Evolutionary conservation across 2,888 invertebrate species (phyloP).

Genomic region (Limulus polyphemus): DNA sequence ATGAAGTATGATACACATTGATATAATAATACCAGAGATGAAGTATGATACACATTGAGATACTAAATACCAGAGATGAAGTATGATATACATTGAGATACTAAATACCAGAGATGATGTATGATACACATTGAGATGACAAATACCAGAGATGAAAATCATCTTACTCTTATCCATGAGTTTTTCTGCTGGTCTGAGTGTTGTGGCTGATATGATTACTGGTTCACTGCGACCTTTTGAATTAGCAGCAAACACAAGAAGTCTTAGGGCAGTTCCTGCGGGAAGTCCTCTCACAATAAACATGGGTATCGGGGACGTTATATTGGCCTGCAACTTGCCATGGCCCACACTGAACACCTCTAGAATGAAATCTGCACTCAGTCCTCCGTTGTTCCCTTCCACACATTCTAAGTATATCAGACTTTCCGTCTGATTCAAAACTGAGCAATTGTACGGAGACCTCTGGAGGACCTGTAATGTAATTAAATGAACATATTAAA

Average conservation of each 20-base stretch:
- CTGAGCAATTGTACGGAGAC: constrained; percentile 78
- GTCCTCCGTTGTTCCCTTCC: constrained; percentile 79
- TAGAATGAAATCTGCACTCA: constrained; percentile 68
- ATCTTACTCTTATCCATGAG: constrained; percentile 12
- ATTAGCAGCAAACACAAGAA: constrained; percentile 64
- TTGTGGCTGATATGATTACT: constrained; percentile 60
- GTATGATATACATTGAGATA: too few relatives aligned
- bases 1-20: too few relatives aligned
- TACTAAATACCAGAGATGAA: too few relatives aligned
- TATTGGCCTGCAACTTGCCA: constrained; percentile 15
- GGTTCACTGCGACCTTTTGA: constrained; percentile 72
- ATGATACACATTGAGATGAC: too few relatives aligned
- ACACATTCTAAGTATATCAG: constrained; percentile 68
- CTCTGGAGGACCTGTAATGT: constrained; percentile 65
- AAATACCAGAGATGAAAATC: too few relatives aligned
- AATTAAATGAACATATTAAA: too few relatives aligned
- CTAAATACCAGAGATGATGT: too few relatives aligned
- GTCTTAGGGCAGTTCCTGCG: constrained; percentile 60
- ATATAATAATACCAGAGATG: too few relatives aligned
- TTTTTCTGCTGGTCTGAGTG: constrained; percentile 33
- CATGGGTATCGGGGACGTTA: constrained; percentile 47
- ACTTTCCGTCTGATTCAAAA: constrained; percentile 70
- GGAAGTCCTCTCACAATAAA: constrained; percentile 52
- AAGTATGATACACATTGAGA: too few relatives aligned
- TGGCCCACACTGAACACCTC: constrained; percentile 48